Percentiles rank a stretch among this genome's conserved stretches.
Conservation (phyloP, 1,140 invertebrate species). For the Argopecten irradians region DNA sequence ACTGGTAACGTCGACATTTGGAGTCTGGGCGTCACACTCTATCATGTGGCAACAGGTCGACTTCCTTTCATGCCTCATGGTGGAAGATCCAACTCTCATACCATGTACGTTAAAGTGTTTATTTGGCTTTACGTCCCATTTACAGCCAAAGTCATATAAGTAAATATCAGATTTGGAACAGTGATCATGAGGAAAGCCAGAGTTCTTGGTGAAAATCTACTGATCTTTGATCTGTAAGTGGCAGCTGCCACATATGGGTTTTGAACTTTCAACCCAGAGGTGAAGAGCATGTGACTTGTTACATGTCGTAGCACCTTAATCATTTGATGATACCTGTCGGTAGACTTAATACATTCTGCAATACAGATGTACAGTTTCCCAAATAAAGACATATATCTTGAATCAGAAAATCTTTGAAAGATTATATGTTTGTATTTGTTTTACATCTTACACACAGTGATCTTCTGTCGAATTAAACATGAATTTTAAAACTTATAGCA, state of each 20-base stretch:
- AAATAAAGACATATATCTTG: no score
- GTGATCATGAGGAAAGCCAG: background rate
- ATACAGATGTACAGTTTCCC: background rate
- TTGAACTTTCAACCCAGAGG: no score
- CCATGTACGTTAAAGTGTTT: conserved; percentile 27
- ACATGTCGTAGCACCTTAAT: background rate
- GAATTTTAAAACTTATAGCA: no score
- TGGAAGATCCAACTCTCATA: conserved; percentile 80
- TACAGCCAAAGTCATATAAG: background rate
- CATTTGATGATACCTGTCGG: no score
- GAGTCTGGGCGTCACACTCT: conserved; percentile 97
- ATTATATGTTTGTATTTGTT: no score
- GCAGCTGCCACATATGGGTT: background rate
- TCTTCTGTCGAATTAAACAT: no score
- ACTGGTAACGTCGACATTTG: conserved; percentile 95
- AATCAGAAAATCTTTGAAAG: no score
- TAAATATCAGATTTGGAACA: background rate
- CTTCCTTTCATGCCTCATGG: conserved; percentile 95
- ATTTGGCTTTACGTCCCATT: no score
- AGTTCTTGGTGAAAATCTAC: background rate
- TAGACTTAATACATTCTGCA: no score
- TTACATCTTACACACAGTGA: no score
- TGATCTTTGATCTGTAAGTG: background rate
- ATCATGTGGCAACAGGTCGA: conserved; percentile 96
- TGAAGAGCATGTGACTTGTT: no score